Evolutionary conservation across 2,113 vertebrate genomes (phyloP), one percentile per base, ranked within the genome.

Genomic region (Lonchura striata): DNA sequence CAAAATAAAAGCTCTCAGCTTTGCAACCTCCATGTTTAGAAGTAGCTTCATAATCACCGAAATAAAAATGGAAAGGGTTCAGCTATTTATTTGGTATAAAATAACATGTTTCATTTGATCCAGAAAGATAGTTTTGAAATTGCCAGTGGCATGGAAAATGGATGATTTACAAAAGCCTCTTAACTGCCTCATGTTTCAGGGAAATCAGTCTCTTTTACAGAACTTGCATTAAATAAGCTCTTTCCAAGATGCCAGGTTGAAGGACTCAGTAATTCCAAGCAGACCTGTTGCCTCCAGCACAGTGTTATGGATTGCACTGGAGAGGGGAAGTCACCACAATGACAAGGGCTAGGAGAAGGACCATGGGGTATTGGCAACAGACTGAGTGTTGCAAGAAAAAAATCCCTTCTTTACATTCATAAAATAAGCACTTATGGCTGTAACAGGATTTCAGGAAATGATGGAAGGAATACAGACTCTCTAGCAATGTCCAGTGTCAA

Each of bases 291-390:
- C 59, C 72, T 86, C 87, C 80, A 77, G 76, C 37, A 33, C 63
- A 24, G 50, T 0, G 3, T 33, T 44, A 20, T 7, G 41, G 53
- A 68, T 68, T 27, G 57, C 53, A 44, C 57, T 4, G 4, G 39
- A 23, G 21, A 33, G 35, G 31, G 19, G 30, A 10, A 22, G 42
- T 63, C 72, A 41, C 35, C 71, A 63, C 3, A 1, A 85, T 56
- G 50, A 81, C 31, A 61, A 6, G 0, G 8, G 68, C 68, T 9
- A 11, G 64, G 78, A 66, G 53, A 76, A 87, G 46, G 17, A 86
- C 24, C 90, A 16, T 0, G 0, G 11, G 68, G 8, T 24, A 53
- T 2, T 28, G 53, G n/a, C 0, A 0, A 44, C 37, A 57, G 64
- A 28, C 13, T 0, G 25, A 61, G 9, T 37, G 61, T 13, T 68